Evolutionary conservation across 2,888 invertebrate species (phyloP).

Genomic region (Andrena marginata): DNA sequence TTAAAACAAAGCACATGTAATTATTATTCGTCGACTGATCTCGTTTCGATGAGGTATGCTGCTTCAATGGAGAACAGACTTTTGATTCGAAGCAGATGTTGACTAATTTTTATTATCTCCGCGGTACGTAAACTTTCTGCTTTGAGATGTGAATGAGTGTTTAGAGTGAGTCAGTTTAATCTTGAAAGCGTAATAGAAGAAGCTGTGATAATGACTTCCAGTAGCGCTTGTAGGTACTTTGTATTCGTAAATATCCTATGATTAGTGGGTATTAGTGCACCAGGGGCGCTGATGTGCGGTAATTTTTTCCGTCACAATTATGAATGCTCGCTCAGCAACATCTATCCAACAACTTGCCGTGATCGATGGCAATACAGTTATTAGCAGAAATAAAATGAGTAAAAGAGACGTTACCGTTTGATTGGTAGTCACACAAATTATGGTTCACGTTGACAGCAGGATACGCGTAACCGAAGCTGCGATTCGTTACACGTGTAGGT

Average conservation of each 20-base stretch:
- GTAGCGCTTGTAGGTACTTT: not conserved
- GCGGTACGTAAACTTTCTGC: too few relatives aligned
- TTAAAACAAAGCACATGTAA: too few relatives aligned
- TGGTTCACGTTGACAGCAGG: slow-evolving; percentile 80
- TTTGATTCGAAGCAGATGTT: too few relatives aligned
- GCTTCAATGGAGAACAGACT: too few relatives aligned
- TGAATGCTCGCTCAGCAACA: not conserved
- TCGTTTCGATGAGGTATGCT: too few relatives aligned
- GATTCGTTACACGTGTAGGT: slow-evolving; percentile 26
- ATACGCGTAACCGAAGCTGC: slow-evolving; percentile 7
- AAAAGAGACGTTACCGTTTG: slow-evolving; percentile 25
- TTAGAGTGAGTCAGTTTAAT: too few relatives aligned
- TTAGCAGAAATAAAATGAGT: not conserved
- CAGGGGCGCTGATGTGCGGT: not conserved
- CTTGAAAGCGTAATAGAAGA: too few relatives aligned
- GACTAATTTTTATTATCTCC: too few relatives aligned
- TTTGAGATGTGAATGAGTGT: too few relatives aligned
- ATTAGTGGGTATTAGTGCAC: not conserved
- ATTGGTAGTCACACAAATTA: slow-evolving; percentile 35
- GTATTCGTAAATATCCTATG: not conserved
- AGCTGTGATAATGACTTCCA: not conserved
- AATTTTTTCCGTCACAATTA: slow-evolving; percentile 5
- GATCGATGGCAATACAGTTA: slow-evolving; percentile 8
- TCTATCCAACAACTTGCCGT: not conserved
- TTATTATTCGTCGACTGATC: too few relatives aligned